Percentiles rank a stretch among this genome's conserved stretches.
Conservation (phyloP, 1,140 invertebrate genomes). For the Grapholita molesta region DNA sequence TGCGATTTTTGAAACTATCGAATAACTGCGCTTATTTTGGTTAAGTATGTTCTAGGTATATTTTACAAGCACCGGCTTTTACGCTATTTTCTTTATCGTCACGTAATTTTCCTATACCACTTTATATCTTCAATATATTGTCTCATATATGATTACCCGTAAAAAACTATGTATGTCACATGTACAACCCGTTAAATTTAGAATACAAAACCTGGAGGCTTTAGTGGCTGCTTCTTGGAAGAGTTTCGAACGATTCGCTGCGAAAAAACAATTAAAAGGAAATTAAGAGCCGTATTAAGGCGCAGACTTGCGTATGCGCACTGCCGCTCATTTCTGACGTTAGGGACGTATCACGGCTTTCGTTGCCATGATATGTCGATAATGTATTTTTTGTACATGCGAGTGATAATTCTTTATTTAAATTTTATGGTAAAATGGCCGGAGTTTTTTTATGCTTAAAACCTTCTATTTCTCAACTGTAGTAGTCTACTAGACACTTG, state of each 20-base stretch:
- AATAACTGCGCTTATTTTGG: too few species aligned
- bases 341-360: conserved; percentile 36
- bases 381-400: conserved; percentile 23
- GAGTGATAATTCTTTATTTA: neutral
- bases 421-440: too few species aligned
- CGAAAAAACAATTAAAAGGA: conserved; percentile 74
- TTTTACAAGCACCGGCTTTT: too few species aligned
- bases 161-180: neutral
- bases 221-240: conserved; percentile 49
- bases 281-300: conserved; percentile 71
- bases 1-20: too few species aligned
- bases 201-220: conserved; percentile 26
- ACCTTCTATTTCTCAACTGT: too few species aligned
- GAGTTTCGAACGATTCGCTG: conserved; percentile 50
- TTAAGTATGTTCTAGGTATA: too few species aligned
- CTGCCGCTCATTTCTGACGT: conserved; percentile 48
- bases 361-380: conserved; percentile 9
- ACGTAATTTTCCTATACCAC: too few species aligned
- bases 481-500: too few species aligned
- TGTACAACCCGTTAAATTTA: conserved; percentile 35
- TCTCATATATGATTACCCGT: too few species aligned
- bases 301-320: conserved; percentile 55
- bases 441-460: too few species aligned
- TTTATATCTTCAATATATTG: too few species aligned
- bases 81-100: too few species aligned